phyloP scores from a whole-genome alignment of 2,797 vertebrate genomes.

The Nyctalus aviator region DNA sequence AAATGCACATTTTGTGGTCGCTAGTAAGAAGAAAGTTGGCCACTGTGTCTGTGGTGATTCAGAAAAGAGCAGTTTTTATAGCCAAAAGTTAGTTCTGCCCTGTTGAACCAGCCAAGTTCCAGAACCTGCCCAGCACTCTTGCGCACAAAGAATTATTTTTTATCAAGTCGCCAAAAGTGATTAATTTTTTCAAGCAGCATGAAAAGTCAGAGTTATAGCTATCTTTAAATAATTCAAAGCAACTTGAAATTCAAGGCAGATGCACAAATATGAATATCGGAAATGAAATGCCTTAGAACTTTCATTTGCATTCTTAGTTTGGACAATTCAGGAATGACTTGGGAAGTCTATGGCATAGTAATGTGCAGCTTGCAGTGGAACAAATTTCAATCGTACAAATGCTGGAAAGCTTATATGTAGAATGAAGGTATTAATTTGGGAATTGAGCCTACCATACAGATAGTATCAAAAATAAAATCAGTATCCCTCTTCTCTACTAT shows the following conservation, averaged over 20 bases:
- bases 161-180: not conserved
- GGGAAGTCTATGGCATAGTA: not conserved
- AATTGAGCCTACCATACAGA: not conserved
- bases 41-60: not conserved
- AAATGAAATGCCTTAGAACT: constrained; percentile 37
- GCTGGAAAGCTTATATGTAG: not conserved
- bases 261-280: constrained; percentile 57
- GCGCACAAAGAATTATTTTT: constrained; percentile 9
- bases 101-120: not conserved
- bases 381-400: not conserved
- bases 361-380: not conserved
- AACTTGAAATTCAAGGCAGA: constrained; percentile 54
- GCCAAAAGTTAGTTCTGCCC: not conserved
- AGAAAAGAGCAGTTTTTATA: not conserved
- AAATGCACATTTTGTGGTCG: not conserved
- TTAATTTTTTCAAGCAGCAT: constrained; percentile 45
- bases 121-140: not conserved
- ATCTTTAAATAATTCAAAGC: constrained; percentile 65
- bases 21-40: not conserved
- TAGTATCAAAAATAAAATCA: not conserved
- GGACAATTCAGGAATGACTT: constrained; percentile 3
- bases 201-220: constrained; percentile 40
- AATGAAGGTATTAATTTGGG: not conserved
- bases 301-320: constrained; percentile 53
- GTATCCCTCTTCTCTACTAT: not conserved